Base-by-base conservation (phyloP, 2,113 vertebrate species). In the Potamarius usumacintae region DNA sequence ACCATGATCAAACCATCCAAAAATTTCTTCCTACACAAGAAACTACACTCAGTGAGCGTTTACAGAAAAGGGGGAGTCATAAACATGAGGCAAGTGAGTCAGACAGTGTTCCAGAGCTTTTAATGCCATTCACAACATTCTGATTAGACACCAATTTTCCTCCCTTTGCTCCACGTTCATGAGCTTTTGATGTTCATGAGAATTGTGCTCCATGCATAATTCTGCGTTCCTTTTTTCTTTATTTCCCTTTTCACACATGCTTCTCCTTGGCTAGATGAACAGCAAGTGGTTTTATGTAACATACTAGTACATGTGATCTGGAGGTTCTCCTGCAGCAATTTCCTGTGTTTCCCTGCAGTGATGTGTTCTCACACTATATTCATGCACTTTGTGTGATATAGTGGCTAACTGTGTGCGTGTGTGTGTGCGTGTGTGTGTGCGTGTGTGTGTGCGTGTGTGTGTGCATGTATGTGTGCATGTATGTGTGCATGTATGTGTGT, bases 111-210 rank as follows among this genome's bases (percentile, higher is more conserved):
- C 87, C 88, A 91, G 53, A 71, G 81, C n/a, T 80, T 83, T 83
- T 76, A 83, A 78, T 65, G 71, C 57, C 79, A 82, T 87, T 79
- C 67, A 76, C 77, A 85, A 87, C 89, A 88, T 86, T 90, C 91
- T 89, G 69, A 92, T 93, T 89, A 92, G 93, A 81, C 88, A 86
- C 90, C 74, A 14, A 67, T 65, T 89, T 89, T 93, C 92, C 91
- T 94, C 90, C 90, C 81, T 72, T 84, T 55, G 80, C 85, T 95
- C 90, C 91, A 92, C 91, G 94, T 91, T 92, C 87, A 91, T 85
- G 82, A 91, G 58, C 93, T 92, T 94, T 94, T 95, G 93, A 94
- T 94, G 92, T 89, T 42, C 42, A 42, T 42, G 42, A 42, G 42
- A 42, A 42, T 42, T 42, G 42, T 63, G 57, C 71, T 83, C n/a